Base-by-base conservation (phyloP, 2,888 invertebrate species). In the Pyrgus malvae region DNA sequence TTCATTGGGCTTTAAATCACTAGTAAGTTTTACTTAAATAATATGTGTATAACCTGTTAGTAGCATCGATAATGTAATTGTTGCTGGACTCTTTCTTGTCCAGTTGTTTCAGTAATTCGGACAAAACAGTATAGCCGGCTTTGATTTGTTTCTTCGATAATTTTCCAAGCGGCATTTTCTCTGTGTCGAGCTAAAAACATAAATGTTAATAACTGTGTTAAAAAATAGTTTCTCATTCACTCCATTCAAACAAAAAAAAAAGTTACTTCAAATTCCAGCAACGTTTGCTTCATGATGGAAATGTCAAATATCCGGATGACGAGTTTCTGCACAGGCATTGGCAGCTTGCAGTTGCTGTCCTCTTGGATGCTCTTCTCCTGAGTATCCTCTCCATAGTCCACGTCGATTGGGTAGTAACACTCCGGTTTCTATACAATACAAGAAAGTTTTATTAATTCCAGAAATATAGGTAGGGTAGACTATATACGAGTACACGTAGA, bases 121-220 rank as follows among this genome's bases (percentile, higher is more conserved):
- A 92, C 16, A 99, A 86, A 0, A 98, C 95, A 46, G 84, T 83
- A 76, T 95, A 99, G 0, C 99, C 99, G 27, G 93, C 90, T 71
- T 96, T 93, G 54, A 99, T 94, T 88, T 98, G 98, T 51, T 95
- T 94, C 75, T 96, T 94, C 1, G 98, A 98, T 8, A 99, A 82
- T 85, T 99, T 99, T 16, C 99, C 99, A 6, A 99, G 87, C 0
- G 99, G 99, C 99, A 99, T 99, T 86, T 99, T 99, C 60, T 98
- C 97, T 67, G 96, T 93, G 80, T 99, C 99, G 65, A 99, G 90
- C 91, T 93, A 23, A 6, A 33, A 21, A 40, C 21, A 12, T 25
- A 21, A 45, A 5, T 7, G 5, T n/a, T 19, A 23, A 23, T n/a
- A 9, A 19, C 2, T 23, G 6, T 3, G 23, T 6, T 4, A 23